A percentile compares a stretch with the other conserved stretches of the same genome.
Conservation (phyloP, 2,113 vertebrate species). For the Prionailurus bengalensis region DNA sequence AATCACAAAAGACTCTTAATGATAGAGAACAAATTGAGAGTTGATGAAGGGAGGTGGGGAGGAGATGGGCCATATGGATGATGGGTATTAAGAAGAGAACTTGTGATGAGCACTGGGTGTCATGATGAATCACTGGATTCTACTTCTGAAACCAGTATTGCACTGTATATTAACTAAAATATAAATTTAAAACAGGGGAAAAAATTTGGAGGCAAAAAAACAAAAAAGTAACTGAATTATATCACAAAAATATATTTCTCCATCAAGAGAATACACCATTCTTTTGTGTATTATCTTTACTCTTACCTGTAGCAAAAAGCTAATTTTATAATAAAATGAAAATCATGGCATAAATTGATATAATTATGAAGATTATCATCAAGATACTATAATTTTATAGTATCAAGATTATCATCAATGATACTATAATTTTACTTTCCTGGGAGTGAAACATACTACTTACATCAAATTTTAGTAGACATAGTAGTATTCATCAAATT, state of each 20-base stretch:
- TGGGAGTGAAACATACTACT: neutral
- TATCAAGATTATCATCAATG: neutral
- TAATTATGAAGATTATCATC: neutral
- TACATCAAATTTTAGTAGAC: neutral
- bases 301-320: neutral
- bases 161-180: too few relatives aligned
- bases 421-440: neutral
- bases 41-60: too few relatives aligned
- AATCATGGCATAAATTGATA: neutral
- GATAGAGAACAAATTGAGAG: too few relatives aligned
- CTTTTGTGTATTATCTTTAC: neutral
- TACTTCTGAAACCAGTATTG: too few relatives aligned
- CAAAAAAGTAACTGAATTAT: neutral
- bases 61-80: too few relatives aligned
- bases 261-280: neutral
- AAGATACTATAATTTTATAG: neutral
- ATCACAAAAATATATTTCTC: neutral
- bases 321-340: neutral
- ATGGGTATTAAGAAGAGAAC: too few relatives aligned
- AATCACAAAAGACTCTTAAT: too few relatives aligned
- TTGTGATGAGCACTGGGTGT: too few relatives aligned
- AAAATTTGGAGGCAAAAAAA: too few relatives aligned
- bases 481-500: neutral
- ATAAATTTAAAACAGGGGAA: too few relatives aligned
- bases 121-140: too few relatives aligned